Percentiles rank a stretch among this genome's conserved stretches.
These are phyloP conservation scores for Gephyroberyx darwinii DNA, from an alignment of 2,797 vertebrate genomes.

Conservation along the genomic window DNA sequence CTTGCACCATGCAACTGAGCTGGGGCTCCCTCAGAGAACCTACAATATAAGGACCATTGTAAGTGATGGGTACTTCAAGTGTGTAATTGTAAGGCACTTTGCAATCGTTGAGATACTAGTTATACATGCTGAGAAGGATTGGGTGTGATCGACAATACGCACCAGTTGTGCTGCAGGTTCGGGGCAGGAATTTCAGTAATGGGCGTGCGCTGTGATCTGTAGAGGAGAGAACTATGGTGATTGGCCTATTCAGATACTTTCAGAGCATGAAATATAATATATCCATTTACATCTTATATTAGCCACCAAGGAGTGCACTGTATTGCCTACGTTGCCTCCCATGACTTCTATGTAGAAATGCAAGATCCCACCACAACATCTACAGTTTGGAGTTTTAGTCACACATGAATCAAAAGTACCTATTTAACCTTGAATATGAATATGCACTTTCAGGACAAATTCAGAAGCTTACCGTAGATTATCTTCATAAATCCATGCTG, in stretches of 20 bases:
- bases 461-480: too few relatives aligned
- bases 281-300: not conserved
- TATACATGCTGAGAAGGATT: not conserved
- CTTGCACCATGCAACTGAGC: conserved; percentile 66
- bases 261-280: not conserved
- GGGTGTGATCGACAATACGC: conserved; percentile 3
- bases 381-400: not conserved
- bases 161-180: conserved; percentile 27
- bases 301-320: not conserved
- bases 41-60: conserved; percentile 29
- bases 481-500: not conserved
- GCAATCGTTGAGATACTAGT: too few relatives aligned
- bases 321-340: not conserved
- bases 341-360: not conserved
- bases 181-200: conserved; percentile 68
- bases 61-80: too few relatives aligned
- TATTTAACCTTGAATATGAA: not conserved
- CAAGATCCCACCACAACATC: not conserved
- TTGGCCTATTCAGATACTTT: not conserved
- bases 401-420: not conserved
- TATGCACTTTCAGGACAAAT: too few relatives aligned
- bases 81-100: too few relatives aligned
- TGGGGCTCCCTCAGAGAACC: conserved; percentile 62
- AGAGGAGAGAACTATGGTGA: conserved; percentile 18
- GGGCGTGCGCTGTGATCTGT: conserved; percentile 65